Evolutionary conservation across 2,888 invertebrate species (phyloP), one percentile per base, ranked within the genome.

Genomic region (Pollenia labialis): DNA sequence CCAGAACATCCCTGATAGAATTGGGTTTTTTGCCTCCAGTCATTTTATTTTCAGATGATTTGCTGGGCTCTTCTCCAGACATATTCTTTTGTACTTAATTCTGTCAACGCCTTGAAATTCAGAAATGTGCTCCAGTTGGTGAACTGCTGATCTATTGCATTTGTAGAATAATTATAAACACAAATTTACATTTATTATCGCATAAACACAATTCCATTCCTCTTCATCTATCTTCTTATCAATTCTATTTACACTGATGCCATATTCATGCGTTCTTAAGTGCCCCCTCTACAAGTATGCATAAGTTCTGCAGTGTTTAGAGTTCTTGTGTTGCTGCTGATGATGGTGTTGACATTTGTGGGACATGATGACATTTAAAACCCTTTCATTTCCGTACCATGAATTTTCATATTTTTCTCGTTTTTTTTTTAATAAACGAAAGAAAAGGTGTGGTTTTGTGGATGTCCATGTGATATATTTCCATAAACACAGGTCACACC

Each of bases 361-460:
- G 64, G 48, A 64, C 58, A 52, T 66, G 54, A n/a, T 77, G 71
- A 77, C 83, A 77, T 72, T 72, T 84, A 18, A 68, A 84, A 84
- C 79, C 72, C 72, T 79, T 79, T 74, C 23, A 79, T 66, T 84
- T 84, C 76, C 75, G 62, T 62, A n/a, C 44, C 50, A 77, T 79
- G 40, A 72, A 72, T 54, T 64, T 79, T 23, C 0, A 44, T 8
- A 6, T 46, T 71, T 62, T 46, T 62, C 3, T 79, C 44, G 0
- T 60, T 40, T 50, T 11, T n/a, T 8, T 18, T 50, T 60, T 50
- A 16, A 9, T 46, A 62, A 50, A 4, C 40, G 52, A 62, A 6
- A 11, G 60, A 48, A 60, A 52, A 66, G 83, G 83, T 72, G 77
- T 77, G 83, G 66, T 54, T 46, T 58, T 44, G 60, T 50, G 48